Evolutionary conservation across 1,140 invertebrate genomes (phyloP), one percentile per base, ranked within the genome.

Genomic region (Lepidotrigona ventralis): DNA sequence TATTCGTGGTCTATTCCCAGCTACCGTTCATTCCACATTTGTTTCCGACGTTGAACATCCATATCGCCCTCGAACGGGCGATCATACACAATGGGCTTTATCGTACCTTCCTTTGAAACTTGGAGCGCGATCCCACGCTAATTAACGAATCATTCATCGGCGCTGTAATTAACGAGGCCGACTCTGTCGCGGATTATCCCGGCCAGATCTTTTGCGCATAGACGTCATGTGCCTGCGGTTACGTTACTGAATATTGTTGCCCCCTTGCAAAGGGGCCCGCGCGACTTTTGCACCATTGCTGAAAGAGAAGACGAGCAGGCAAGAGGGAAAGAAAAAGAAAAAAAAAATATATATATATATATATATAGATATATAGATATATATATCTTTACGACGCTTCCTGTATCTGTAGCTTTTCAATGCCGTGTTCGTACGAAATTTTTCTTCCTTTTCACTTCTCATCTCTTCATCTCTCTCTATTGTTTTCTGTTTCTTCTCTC

Each of bases 61-160:
- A 88, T 88, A 88, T 88, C 84, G 85, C 66, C 87, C 86, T 82
- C 86, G 86, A 90, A 90, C 81, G 89, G 90, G 86, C 89, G 90
- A 93, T 93, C 88, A 91, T 91, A 90, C 89, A 92, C 91, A 91
- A 91, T 91, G 84, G 88, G 85, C 91, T 93, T 91, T 92, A 93
- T 92, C 90, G 89, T 90, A 84, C 85, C 88, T 88, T 91, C 84
- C 91, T 92, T 93, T 92, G 88, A 93, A 93, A 91, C 85, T 85
- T 78, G 76, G 85, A 87, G 90, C 86, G 75, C 88, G 90, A 92
- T 92, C 88, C 90, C 87, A 91, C 88, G 90, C 91, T 94, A 94
- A 94, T 94, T 94, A 93, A 93, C 92, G 90, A 93, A 92, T 93
- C 92, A 93, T 92, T 93, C 91, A 92, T 92, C 90, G 89, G 76